Evolutionary conservation across 1,140 invertebrate species (phyloP), one percentile per base, ranked within the genome.

Genomic region (Saccostrea echinata): DNA sequence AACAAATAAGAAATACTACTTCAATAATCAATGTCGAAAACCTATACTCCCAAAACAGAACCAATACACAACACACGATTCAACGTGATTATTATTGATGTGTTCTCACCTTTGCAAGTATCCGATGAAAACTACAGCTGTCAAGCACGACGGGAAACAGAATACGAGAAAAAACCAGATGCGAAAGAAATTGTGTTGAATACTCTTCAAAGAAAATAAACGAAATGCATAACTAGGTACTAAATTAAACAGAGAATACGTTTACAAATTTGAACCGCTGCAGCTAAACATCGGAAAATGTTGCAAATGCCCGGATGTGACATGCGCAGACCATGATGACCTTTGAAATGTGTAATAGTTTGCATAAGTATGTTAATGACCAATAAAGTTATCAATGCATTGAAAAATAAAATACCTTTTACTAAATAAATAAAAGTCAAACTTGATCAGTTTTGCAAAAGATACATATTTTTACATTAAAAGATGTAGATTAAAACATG

Each of bases 261-360:
- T 68, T 80, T 84, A 64, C 81, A 87, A 84, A 84, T 91, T 90
- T 90, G 91, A 91, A 91, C 89, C 86, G 88, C 88, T 90, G 90
- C 87, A 90, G 91, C 88, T 91, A 88, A 92, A 92, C 90, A 91
- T 92, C 90, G 90, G 90, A 90, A 86, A 88, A 88, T 89, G 89
- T 84, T 84, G 88, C 84, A 90, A 90, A 88, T 86, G 88, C 90
- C 90, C 88, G 89, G 88, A 89, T 86, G 80, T 84, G 87, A 90
- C 91, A 91, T 92, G 91, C 91, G 91, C 91, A 89, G 81, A 88
- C 64, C 76, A 68, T 71, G 85, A 55, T 86, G 82, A 83, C 85
- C 64, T 64, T 87, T 33, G 55, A 57, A 61, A 84, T 57, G 30
- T 55, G 30, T 84, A 84, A 84, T 57, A 30, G 30, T 84, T 57